Percentiles rank a stretch among this genome's conserved stretches.
phyloP scores from a whole-genome alignment of 2,888 invertebrate genomes.

The Isoperla grammatica region DNA sequence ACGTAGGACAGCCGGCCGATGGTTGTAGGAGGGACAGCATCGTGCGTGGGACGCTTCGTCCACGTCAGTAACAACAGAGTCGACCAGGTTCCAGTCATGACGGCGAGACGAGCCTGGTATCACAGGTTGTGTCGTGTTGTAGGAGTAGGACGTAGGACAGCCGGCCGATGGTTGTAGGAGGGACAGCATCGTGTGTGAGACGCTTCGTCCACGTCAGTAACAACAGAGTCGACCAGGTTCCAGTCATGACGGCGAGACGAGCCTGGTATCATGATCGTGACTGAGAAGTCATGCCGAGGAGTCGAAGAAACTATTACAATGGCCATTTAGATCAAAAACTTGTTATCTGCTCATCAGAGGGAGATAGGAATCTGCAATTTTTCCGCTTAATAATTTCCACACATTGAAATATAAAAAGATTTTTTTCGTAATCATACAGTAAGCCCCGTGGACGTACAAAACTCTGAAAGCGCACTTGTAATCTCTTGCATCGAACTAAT shows the following conservation, averaged over 20 bases:
- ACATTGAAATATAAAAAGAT: constrained; percentile 1
- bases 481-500: constrained; percentile 17
- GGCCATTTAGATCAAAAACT: constrained; percentile 8
- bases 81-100: too few species aligned
- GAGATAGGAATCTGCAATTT: constrained; percentile 11
- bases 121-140: too few species aligned
- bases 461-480: constrained; percentile 1
- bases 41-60: too few species aligned
- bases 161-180: too few species aligned
- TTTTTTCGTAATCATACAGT: constrained; percentile 13
- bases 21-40: too few species aligned
- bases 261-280: constrained; percentile 9
- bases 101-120: too few species aligned
- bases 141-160: too few species aligned
- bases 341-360: constrained; percentile 11
- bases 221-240: too few species aligned
- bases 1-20: too few species aligned
- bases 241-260: not conserved
- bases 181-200: too few species aligned
- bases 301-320: not conserved
- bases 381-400: constrained; percentile 14
- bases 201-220: too few species aligned
- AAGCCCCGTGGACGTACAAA: not conserved
- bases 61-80: too few species aligned
- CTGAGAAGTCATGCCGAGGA: not conserved